Evolutionary conservation across 2,113 vertebrate genomes (phyloP), one percentile per base, ranked within the genome.

Genomic region (Macrotus californicus): DNA sequence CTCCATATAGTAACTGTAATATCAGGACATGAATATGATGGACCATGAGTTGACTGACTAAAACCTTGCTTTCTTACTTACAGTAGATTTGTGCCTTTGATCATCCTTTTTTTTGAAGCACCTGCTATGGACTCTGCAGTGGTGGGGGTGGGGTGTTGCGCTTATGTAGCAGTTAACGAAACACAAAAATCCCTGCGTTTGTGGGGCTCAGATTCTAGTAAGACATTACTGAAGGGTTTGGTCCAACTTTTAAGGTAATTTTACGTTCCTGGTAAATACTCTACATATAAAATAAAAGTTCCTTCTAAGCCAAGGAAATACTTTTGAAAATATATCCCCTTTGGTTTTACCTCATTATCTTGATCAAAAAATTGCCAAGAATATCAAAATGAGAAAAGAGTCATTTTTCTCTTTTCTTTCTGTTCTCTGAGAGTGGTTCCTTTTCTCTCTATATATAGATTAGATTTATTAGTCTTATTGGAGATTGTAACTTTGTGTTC

Each of bases 321-420:
- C 18, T 93, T 94, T 79, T 46, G 34, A 85, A 91, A 75, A 75
- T 89, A 70, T 12, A 48, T n/a, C 54, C 31, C 31, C 59, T 21
- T 80, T 94, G 36, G 29, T 92, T 87, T 87, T 96, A 34, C 43
- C 67, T 93, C 41, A 89, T 5, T 86, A 66, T 67, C 61, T 89
- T 92, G n/a, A 91, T 95, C 52, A 46, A 89, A 94, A 92, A 94
- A 72, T 92, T 92, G 52, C n/a, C 29, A 93, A 81, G 22, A 95
- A 89, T 54, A 41, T 50, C 86, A 67, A 93, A 75, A 81, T 91
- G 34, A 85, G 34, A 41, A 61, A 46, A 61, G 9, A 83, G 36
- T 36, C 7, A 29, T 86, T 73, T 95, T 91, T 46, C 29, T 80
- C 36, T 85, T 93, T 77, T 88, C 29, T 36, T 95, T 88, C 19